Evolutionary conservation across 2,888 invertebrate genomes (phyloP), one percentile per base, ranked within the genome.

Genomic region (Sphaerolaimus hirsutus): DNA sequence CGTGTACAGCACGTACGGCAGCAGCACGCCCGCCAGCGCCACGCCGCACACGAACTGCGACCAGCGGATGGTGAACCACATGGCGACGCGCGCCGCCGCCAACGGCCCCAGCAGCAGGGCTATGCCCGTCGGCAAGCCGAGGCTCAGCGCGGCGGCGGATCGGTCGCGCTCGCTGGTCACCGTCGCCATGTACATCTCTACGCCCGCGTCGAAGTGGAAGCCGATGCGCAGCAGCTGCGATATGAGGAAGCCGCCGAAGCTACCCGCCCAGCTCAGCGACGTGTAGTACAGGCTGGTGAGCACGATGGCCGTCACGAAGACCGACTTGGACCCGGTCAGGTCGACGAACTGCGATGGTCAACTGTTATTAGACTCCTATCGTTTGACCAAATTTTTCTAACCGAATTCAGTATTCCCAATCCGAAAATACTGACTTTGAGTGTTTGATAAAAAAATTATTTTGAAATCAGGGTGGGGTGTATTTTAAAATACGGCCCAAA

Each of bases 121-220:
- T 40, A 46, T 14, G n/a, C 46, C 57, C 51, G 57, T 59, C 21
- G 60, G 60, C 37, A 60, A 50, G 38, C 57, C 3, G 22, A 60
- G 53, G 46, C 53, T 51, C 58, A 60, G 55, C 36, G 61, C 50
- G 22, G 60, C 57, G 12, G 52, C 50, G 21, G 61, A 59, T 45
- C 61, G 50, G 42, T 62, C 59, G 22, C 58, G 50, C 47, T 62
- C 61, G 2, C 58, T 58, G 23, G 61, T 59, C 2, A 56, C 55
- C 1, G 61, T 61, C 10, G 61, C 61, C 47, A 62, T 46, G 47
- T 61, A 62, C 61, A 61, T 60, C 47, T 61, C 61, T 21, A 60
- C 59, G 19, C 58, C 59, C 48, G 53, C 53, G 48, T 61, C 61
- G 24, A 61, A 51, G 45, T 61, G 61, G 49, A 58, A 61, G 21